These are phyloP conservation scores for Anas bernieri DNA, from an alignment of 2,797 vertebrate species.

Conservation along the genomic window DNA sequence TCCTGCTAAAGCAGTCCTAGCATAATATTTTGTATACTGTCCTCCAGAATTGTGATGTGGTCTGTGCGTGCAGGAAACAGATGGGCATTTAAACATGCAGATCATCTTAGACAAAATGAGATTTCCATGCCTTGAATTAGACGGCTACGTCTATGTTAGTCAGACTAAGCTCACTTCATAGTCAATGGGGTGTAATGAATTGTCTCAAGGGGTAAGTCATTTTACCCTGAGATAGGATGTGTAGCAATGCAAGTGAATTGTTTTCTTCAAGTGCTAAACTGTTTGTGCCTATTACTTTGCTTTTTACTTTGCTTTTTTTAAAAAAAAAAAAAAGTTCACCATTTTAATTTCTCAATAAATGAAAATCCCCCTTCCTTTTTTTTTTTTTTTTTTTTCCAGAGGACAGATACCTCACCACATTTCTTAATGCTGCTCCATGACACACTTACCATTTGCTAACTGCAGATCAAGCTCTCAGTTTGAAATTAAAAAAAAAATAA, in stretches of 20 bases:
- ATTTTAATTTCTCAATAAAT: not conserved
- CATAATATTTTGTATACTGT: not conserved
- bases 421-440: not conserved
- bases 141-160: not conserved
- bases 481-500: not conserved
- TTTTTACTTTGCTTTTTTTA: too few species aligned
- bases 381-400: not conserved
- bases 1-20: not conserved
- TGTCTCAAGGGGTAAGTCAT: not conserved
- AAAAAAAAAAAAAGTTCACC: too few species aligned
- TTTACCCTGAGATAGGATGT: not conserved
- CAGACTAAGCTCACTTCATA: not conserved
- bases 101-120: not conserved
- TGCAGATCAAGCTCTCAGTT: not conserved
- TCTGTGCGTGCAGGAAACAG: not conserved
- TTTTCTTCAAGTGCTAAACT: not conserved
- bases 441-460: not conserved
- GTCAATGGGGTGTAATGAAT: not conserved
- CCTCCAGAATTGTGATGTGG: not conserved
- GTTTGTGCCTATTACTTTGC: not conserved
- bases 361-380: not conserved
- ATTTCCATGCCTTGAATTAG: slow-evolving; percentile 20
- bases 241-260: not conserved
- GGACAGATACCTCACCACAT: not conserved
- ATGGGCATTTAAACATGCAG: not conserved